Evolutionary conservation across 2,888 invertebrate species (phyloP).

Genomic region (Eristalis pertinax): DNA sequence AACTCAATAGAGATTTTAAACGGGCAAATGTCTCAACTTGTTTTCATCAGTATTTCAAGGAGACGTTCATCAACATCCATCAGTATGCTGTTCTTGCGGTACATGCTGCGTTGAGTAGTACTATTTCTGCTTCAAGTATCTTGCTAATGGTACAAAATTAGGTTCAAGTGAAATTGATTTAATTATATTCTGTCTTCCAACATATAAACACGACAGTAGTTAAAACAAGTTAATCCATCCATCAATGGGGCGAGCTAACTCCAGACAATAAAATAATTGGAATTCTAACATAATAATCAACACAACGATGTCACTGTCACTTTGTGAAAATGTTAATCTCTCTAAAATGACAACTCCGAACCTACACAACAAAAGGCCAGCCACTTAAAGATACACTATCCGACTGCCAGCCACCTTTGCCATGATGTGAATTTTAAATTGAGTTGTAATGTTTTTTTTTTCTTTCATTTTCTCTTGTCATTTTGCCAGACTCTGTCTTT

Average conservation of each 20-base stretch:
- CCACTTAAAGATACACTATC: slow-evolving; percentile 49
- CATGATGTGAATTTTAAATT: slow-evolving; percentile 67
- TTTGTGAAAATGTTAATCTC: slow-evolving; percentile 61
- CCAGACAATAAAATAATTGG: not conserved
- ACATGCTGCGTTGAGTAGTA: no score
- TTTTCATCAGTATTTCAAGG: no score
- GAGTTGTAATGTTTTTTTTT: slow-evolving; percentile 21
- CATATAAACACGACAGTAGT: not conserved
- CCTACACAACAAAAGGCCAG: slow-evolving; percentile 19
- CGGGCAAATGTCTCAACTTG: no score
- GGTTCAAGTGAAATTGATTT: no score
- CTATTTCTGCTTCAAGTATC: no score
- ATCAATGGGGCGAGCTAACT: not conserved
- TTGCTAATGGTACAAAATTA: no score
- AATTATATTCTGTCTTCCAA: no score
- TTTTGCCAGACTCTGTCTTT: not conserved
- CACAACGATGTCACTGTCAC: slow-evolving; percentile 46
- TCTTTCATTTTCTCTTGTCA: not conserved
- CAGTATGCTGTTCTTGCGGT: no score
- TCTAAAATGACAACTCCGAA: slow-evolving; percentile 54
- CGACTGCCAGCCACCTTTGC: slow-evolving; percentile 56
- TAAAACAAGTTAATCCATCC: no score
- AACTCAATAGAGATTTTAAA: no score
- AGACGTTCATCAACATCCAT: no score
- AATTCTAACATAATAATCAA: slow-evolving; percentile 19